Evolutionary conservation across 2,888 invertebrate genomes (phyloP), one percentile per base, ranked within the genome.

Genomic region (Hecatera dysodea): DNA sequence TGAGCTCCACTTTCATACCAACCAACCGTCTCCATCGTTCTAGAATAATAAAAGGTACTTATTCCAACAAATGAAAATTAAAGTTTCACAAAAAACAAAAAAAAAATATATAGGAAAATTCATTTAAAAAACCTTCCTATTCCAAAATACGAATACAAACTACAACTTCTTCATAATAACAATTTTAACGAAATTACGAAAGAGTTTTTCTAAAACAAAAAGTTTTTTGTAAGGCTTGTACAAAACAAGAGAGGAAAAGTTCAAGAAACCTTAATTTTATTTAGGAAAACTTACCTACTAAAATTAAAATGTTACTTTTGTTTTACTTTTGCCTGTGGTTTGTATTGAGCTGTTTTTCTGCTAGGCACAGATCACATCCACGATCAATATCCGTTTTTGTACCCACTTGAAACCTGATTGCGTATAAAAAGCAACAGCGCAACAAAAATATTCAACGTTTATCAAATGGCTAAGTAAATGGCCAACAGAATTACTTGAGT

Each of bases 1-100:
- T 75, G 78, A 78, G 82, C 71, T 77, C 84, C 72, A 84, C 72
- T 87, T 86, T 86, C 85, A 72, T 61, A 81, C 71, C 68, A 67
- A 71, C 80, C 79, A 85, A 85, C 76, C 81, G 72, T 82, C 85
- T 86, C 84, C 78, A 86, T 75, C 75, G 78, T 77, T 70, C 78
- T 53, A 72, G 81, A 79, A 81, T 68, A 73, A 70, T 85, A 86
- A 85, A 88, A n/a, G n/a, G n/a, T n/a, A n/a, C n/a, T 83, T 82
- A 78, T 86, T 82, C 83, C 82, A 81, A 85, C 80, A 87, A 85
- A 83, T 84, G 80, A 84, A 81, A 73, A 75, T 72, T 75, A 33
- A 67, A 76, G 73, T 67, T 70, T 72, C 24, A 36, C 73, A 77
- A 78, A 85, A 83, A 82, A 71, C 44, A 69, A 80, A 74, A 71